Base-by-base conservation (phyloP, 2,797 vertebrate genomes). In the Heteromormyrus szaboi region DNA sequence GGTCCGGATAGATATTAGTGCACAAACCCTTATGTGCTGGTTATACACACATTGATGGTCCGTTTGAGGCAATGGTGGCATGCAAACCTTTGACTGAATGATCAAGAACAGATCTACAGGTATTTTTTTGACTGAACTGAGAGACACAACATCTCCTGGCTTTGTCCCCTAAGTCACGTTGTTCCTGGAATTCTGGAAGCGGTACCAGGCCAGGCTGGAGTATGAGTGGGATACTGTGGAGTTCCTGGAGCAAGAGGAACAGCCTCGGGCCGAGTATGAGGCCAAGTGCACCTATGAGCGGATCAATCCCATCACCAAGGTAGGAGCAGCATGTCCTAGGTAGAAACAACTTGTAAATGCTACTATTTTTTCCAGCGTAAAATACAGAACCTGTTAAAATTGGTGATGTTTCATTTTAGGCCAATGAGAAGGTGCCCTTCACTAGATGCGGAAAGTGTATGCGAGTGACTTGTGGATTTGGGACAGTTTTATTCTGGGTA, bases 401-500 rank as follows among this genome's bases (percentile, higher is more conserved):
- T 81, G 25, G 54, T 41, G 51, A 33, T 86, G 50, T 86, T 56
- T 14, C 11, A 19, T 86, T 51, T 29, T 91, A 97, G 98, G 92
- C 96, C 88, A 96, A 96, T 93, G 97, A 99, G 88, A 94, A 94
- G 0, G 96, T 98, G 79, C 98, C 98, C 0, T 98, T 96, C 59
- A 97, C 97, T 25, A 0, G 94, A 51, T 99, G 96, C 91, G 98
- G 97, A 93, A 96, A 98, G 93, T 95, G 92, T 90, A 59, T 98
- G 90, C 92, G 96, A 37, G 54, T 98, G 88, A 93, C 97, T 0
- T 93, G 98, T 46, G 98, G 98, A 92, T 95, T 97, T 0, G 95
- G 97, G 33, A 98, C 98, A 0, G 97, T 99, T 89, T 83, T 99
- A 5, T 98, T 99, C 93, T 98, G 98, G 98, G 98, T 99, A 97